These are phyloP conservation scores for Momotus momota DNA, from an alignment of 2,797 vertebrate genomes.

Conservation along the genomic window DNA sequence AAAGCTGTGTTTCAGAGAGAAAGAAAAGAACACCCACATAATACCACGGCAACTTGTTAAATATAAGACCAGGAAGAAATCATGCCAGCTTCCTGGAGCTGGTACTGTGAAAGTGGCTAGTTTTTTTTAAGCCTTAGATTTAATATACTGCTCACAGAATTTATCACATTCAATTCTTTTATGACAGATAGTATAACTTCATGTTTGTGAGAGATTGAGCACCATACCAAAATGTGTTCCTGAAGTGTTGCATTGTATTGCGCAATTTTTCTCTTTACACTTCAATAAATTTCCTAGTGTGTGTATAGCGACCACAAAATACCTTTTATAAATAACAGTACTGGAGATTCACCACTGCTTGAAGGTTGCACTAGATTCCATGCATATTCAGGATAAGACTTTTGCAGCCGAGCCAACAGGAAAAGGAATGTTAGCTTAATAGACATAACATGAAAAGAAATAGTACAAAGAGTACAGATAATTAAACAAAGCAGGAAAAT, in stretches of 20 bases:
- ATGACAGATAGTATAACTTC: slow-evolving; percentile 67
- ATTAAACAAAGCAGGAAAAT: neutral
- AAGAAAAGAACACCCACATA: neutral
- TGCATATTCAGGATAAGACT: slow-evolving; percentile 7
- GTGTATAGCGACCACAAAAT: neutral
- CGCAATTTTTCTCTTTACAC: slow-evolving; percentile 45
- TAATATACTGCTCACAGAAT: slow-evolving; percentile 51
- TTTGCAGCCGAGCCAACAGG: neutral
- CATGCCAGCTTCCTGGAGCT: slow-evolving; percentile 17
- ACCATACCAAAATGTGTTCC: slow-evolving; percentile 37
- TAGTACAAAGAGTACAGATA: neutral
- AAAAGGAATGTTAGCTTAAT: neutral
- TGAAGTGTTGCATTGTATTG: slow-evolving; percentile 18
- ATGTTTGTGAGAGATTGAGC: slow-evolving; percentile 52
- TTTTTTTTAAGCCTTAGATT: slow-evolving; percentile 22
- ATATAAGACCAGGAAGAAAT: slow-evolving; percentile 38
- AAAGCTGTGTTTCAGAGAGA: slow-evolving; percentile 12
- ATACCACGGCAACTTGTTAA: slow-evolving; percentile 53
- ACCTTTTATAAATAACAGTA: slow-evolving; percentile 22
- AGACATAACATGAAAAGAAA: neutral
- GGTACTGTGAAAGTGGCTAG: slow-evolving; percentile 5
- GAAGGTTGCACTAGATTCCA: neutral
- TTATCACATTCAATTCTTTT: slow-evolving; percentile 65
- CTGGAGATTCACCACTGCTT: slow-evolving; percentile 11
- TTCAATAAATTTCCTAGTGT: slow-evolving; percentile 24